A percentile compares a stretch with the other conserved stretches of the same genome.
Evolutionary conservation across 2,888 invertebrate species (phyloP).

Genomic region (Cheiracanthium punctorium): DNA sequence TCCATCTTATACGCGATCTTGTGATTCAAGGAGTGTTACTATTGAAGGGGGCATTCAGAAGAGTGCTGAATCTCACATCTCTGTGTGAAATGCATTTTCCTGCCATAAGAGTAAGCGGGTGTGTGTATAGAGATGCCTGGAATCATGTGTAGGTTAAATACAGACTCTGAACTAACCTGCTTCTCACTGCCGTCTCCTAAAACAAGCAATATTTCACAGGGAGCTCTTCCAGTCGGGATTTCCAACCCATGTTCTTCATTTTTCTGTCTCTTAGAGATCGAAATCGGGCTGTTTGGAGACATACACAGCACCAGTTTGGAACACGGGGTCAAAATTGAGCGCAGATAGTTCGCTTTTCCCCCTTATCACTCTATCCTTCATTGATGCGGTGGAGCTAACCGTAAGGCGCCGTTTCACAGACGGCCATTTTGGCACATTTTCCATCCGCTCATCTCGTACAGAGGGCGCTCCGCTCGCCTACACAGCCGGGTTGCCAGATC

Average conservation of each 20-base stretch:
- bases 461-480: constrained; percentile 34
- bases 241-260: constrained; percentile 32
- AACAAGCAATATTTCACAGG: constrained; percentile 49
- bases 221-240: constrained; percentile 17
- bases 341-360: background rate
- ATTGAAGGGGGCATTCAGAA: too few species aligned
- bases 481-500: constrained; percentile 51
- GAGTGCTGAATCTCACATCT: too few species aligned
- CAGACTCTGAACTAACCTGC: constrained; percentile 56
- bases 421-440: constrained; percentile 61
- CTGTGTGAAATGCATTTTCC: too few species aligned
- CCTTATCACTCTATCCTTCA: constrained; percentile 35
- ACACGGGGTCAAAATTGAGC: background rate
- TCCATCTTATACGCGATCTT: too few species aligned
- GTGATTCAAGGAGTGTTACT: too few species aligned
- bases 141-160: too few species aligned
- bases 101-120: too few species aligned
- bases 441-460: constrained; percentile 11
- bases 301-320: constrained; percentile 39
- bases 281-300: constrained; percentile 37
- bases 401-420: constrained; percentile 41
- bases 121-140: too few species aligned
- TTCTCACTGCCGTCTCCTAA: constrained; percentile 26
- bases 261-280: constrained; percentile 26
- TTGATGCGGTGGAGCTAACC: constrained; percentile 42